Evolutionary conservation across 2,113 vertebrate genomes (phyloP).

Genomic region (Paradisaea rubra): DNA sequence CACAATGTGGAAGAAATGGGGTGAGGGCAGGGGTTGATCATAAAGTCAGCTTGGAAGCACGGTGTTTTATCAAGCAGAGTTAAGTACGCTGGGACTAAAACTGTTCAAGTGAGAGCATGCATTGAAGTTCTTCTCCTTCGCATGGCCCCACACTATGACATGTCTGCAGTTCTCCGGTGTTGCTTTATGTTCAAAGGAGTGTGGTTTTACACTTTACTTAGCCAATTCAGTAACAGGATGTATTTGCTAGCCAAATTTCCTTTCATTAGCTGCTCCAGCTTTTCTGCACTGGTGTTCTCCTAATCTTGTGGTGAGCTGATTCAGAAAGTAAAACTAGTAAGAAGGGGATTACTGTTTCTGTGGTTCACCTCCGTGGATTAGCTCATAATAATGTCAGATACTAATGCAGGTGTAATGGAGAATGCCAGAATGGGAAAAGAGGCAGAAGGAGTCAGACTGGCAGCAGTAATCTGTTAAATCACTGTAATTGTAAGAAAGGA

Average conservation of each 20-base stretch:
- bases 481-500: neutral
- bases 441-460: neutral
- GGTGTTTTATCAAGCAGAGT: neutral
- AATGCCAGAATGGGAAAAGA: neutral
- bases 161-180: neutral
- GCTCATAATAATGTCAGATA: neutral
- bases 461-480: neutral
- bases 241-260: neutral
- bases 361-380: neutral
- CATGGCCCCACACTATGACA: neutral
- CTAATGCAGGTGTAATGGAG: neutral
- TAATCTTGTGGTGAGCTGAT: neutral
- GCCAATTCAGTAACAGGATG: neutral
- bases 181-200: neutral
- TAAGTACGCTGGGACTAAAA: neutral
- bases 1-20: neutral
- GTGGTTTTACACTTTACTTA: neutral
- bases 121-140: neutral
- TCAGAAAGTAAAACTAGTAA: neutral
- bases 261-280: neutral
- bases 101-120: neutral
- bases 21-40: neutral
- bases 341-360: neutral
- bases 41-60: neutral
- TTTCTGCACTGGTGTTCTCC: neutral